These are phyloP conservation scores for Lacerta viridis DNA, from an alignment of 2,797 vertebrate species.

Conservation along the genomic window DNA sequence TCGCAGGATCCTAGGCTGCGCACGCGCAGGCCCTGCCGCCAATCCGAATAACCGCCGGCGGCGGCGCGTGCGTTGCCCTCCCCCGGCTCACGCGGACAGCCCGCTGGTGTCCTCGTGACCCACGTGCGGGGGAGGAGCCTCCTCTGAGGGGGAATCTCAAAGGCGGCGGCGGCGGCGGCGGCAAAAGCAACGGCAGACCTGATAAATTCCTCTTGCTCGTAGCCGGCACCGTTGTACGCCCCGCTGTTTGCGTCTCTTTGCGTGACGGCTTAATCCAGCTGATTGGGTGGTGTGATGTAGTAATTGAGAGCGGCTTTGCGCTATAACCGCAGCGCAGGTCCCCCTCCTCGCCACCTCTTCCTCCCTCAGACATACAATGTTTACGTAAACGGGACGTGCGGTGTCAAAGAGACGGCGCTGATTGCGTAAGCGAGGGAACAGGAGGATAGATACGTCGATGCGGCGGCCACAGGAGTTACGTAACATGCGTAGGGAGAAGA, in stretches of 20 bases:
- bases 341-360: neutral
- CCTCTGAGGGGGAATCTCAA: neutral
- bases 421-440: neutral
- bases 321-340: no score
- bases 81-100: constrained; percentile 19
- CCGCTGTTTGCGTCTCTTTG: neutral
- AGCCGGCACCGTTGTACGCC: neutral
- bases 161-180: no score
- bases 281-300: no score
- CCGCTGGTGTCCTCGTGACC: constrained; percentile 12
- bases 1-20: neutral
- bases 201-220: no score
- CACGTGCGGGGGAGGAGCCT: neutral
- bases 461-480: neutral
- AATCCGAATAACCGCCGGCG: neutral
- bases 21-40: rapidly evolving
- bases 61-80: neutral
- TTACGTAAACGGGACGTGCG: neutral
- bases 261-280: neutral
- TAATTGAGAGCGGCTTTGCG: neutral
- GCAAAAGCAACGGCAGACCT: neutral
- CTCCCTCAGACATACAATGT: neutral
- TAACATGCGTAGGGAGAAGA: neutral
- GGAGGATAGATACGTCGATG: rapidly evolving
- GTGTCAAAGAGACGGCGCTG: neutral